Evolutionary conservation across 2,113 vertebrate species (phyloP), one percentile per base, ranked within the genome.

Genomic region (Tychaedon coryphoeus): DNA sequence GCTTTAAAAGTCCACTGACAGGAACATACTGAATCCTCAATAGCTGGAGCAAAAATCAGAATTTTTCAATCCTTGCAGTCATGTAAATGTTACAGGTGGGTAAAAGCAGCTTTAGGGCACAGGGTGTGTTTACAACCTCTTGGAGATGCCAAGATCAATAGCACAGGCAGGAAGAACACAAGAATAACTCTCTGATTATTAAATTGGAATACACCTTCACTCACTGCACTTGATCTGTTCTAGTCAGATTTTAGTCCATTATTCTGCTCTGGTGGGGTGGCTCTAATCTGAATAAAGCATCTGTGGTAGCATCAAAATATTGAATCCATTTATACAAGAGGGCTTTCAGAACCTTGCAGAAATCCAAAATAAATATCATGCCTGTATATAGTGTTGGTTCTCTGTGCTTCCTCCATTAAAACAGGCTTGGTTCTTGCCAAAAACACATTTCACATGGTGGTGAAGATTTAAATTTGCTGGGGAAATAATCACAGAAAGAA

Each of bases 1-100:
- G 3, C 11, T 14, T 38, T 43, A 4, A 51, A 53, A 66, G 4
- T 8, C 17, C 15, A 19, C 0, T 0, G 38, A 4, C 17, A 66
- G 67, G 57, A 65, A 33, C 2, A 10, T 2, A 16, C 17, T 24
- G 47, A 56, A 82, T 13, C 25, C 29, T 74, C 6, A 6, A 20
- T 17, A 29, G 16, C n/a, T 42, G 31, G 19, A 51, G 19, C 19
- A 72, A 4, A 72, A 71, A 53, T 24, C 43, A 29, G 51, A 19
- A 36, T 58, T 54, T 84, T 80, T 38, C 14, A 14, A 1, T 33
- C 23, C 42, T 9, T 47, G 6, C 36, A 38, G 47, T 23, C 24
- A 10, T 0, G 6, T 4, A 34, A 40, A 33, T 7, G 0, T n/a
- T 40, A 15, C 43, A 40, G 26, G 40, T 75, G 29, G 25, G 14